Base-by-base conservation (phyloP, 2,888 invertebrate genomes). In the Dryadula phaetusa region DNA sequence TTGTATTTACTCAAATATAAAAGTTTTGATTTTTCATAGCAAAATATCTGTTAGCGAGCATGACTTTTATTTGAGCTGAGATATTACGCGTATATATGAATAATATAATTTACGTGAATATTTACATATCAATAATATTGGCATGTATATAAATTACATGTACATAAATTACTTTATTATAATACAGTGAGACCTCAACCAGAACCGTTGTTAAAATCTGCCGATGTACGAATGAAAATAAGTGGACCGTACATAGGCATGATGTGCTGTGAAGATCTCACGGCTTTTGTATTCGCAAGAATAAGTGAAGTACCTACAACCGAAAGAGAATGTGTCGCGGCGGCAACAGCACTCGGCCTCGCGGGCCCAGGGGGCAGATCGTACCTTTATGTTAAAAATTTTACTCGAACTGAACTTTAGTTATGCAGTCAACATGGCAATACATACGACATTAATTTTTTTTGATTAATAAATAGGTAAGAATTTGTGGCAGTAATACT, bases 191-290 rank as follows among this genome's bases (percentile, higher is more conserved):
- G 84, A 5, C 87, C 88, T 14, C 69, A 77, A 62, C 85, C 83
- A 8, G 71, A 74, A 42, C 90, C 90, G 7, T 64, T 79, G 49
- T 71, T 88, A 69, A 85, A 81, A 67, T 77, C 83, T 20, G 85
- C 88, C 12, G 88, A 89, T 62, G 76, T 90, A 20, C 79, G 88
- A 34, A 76, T 90, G 77, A 90, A 90, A 75, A 71, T 84, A 46
- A 79, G 84, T 34, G 84, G 79, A 1, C 76, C 79, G 16, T 81
- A 77, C 70, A 71, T 90, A 58, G 89, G 82, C 34, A 86, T 90
- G 85, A 87, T 90, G 83, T 82, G 86, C 70, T 90, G 90, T 63
- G 89, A 89, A 69, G 88, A 89, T 54, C 63, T 82, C 25, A 84
- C 87, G 5, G 85, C 84, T 1, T 89, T 82, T 65, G 86, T 82